phyloP scores from a whole-genome alignment of 2,113 vertebrate species.

The Oncorhynchus kisutch region DNA sequence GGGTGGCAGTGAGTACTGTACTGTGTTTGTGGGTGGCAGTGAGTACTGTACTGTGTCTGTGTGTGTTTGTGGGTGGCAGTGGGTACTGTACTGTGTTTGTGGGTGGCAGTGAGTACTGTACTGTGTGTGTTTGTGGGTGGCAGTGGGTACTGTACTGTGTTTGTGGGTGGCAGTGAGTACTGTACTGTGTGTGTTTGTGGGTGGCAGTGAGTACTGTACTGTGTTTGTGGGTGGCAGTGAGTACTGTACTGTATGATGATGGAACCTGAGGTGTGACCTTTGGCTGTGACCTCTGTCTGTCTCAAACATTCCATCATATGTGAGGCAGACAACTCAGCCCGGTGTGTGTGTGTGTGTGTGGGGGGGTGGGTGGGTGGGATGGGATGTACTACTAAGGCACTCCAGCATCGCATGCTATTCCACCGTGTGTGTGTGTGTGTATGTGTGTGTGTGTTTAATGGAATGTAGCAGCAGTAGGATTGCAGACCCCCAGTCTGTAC shows the following conservation, averaged over 20 bases:
- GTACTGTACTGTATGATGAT: neutral
- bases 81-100: too few species aligned
- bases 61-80: too few species aligned
- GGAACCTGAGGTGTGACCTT: slow-evolving; percentile 33
- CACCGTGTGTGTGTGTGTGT: slow-evolving; percentile 46
- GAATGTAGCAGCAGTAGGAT: slow-evolving; percentile 59
- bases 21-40: too few species aligned
- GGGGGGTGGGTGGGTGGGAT: neutral
- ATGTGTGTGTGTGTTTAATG: slow-evolving; percentile 15
- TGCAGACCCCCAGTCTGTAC: slow-evolving; percentile 48
- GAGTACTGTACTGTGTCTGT: too few species aligned
- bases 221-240: neutral
- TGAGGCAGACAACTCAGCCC: neutral
- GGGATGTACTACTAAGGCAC: neutral
- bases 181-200: too few species aligned
- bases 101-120: too few species aligned
- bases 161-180: too few species aligned
- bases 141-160: too few species aligned
- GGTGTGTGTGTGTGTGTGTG: neutral
- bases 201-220: too few species aligned
- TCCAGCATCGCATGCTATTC: slow-evolving; percentile 23
- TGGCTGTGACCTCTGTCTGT: slow-evolving; percentile 46
- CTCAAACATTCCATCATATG: slow-evolving; percentile 48
- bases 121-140: too few species aligned
- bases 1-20: too few species aligned